These are phyloP conservation scores for Lamellibrachia columna DNA, from an alignment of 2,888 invertebrate species.

Conservation along the genomic window DNA sequence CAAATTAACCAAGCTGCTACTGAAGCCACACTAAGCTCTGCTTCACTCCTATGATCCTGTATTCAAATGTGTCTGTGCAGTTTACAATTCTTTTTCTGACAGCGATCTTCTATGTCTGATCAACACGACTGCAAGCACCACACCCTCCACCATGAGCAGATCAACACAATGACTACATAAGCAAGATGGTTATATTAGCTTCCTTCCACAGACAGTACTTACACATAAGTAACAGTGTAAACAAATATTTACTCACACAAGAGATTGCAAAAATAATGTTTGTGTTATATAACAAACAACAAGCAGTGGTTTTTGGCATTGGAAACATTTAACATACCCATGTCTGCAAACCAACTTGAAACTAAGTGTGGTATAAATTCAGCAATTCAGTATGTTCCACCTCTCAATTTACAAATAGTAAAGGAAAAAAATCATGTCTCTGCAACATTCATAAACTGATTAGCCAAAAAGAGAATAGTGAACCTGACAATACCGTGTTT, in stretches of 20 bases:
- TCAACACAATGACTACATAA: not conserved
- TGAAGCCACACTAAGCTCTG: not conserved
- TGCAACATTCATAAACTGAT: not conserved
- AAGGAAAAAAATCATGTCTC: not conserved
- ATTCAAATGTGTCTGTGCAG: not conserved
- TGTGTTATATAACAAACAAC: not conserved
- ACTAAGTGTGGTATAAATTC: not conserved
- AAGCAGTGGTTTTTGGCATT: not conserved
- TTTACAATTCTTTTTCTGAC: not conserved
- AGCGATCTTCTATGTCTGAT: not conserved
- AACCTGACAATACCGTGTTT: not conserved
- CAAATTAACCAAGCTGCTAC: not conserved
- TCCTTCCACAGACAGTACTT: not conserved
- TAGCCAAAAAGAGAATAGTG: not conserved
- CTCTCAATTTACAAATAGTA: not conserved
- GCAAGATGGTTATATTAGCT: not conserved
- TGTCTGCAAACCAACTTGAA: not conserved
- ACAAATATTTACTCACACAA: not conserved
- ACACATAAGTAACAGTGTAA: not conserved
- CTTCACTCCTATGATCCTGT: not conserved
- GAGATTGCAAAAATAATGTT: not conserved
- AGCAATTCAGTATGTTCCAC: not conserved
- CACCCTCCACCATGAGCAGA: not conserved
- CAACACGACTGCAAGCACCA: not conserved
- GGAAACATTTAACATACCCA: constrained; percentile 4